These are phyloP conservation scores for Acanthisitta chloris DNA, from an alignment of 2,113 vertebrate species.

Conservation along the genomic window DNA sequence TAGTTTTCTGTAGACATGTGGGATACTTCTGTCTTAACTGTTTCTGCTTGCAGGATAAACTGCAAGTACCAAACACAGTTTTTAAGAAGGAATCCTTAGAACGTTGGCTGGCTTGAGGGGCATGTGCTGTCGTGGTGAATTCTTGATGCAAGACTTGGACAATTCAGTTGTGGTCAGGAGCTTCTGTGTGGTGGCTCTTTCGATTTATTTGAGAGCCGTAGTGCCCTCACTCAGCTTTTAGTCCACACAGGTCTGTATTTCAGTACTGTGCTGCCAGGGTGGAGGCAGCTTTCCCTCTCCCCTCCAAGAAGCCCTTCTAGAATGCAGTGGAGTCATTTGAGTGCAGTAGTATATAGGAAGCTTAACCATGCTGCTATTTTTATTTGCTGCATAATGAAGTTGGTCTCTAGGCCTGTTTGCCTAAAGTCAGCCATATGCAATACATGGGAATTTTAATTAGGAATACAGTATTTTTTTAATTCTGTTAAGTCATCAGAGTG, in stretches of 20 bases:
- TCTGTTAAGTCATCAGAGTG: neutral
- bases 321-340: neutral
- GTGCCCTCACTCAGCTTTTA: neutral
- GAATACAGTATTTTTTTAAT: neutral
- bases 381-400: neutral
- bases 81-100: neutral
- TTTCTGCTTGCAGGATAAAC: neutral
- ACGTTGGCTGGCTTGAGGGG: neutral
- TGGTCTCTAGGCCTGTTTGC: neutral
- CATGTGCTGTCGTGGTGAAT: neutral
- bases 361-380: neutral
- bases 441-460: neutral
- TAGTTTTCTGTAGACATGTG: neutral
- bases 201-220: neutral
- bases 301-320: neutral
- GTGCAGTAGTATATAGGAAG: neutral
- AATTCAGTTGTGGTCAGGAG: neutral
- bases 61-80: neutral
- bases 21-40: neutral
- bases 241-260: neutral
- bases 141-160: neutral
- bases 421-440: neutral
- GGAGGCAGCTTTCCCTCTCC: neutral
- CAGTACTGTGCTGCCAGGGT: neutral
- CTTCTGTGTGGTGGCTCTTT: neutral